A percentile compares a stretch with the other conserved stretches of the same genome.
These are phyloP conservation scores for Leptestheria dahalacensis DNA, from an alignment of 1,140 invertebrate genomes.

Conservation along the genomic window DNA sequence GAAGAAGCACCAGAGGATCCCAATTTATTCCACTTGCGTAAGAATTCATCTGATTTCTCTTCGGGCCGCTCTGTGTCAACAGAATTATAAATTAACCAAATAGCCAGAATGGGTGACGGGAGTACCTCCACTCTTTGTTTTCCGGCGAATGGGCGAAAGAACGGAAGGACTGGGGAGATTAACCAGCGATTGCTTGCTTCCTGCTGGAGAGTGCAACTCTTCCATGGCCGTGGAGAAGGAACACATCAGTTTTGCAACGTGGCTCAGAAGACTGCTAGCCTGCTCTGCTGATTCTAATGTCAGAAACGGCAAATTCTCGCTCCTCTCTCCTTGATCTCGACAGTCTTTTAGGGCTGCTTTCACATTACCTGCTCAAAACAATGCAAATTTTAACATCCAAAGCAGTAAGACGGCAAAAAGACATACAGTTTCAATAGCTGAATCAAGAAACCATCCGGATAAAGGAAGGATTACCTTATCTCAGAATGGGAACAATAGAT, in stretches of 20 bases:
- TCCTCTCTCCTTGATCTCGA: not conserved
- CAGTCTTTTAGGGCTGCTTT: not conserved
- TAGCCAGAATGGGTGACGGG: no score
- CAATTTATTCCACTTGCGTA: conserved; percentile 9
- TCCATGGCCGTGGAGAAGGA: not conserved
- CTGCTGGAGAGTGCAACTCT: not conserved
- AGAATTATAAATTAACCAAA: no score
- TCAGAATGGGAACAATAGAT: no score
- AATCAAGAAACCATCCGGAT: not conserved
- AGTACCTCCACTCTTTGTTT: not conserved
- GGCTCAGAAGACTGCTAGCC: not conserved
- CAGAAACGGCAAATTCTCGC: not conserved
- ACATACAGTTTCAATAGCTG: not conserved
- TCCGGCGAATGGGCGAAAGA: not conserved
- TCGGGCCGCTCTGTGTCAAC: not conserved
- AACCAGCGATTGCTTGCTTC: not conserved
- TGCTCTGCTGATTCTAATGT: not conserved
- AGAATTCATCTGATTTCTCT: conserved; percentile 4
- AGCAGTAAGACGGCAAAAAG: not conserved
- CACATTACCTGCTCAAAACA: not conserved
- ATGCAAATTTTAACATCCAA: conserved; percentile 3
- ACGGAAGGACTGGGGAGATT: conserved; percentile 1
- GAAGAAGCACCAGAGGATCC: conserved; percentile 16
- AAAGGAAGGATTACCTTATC: no score
- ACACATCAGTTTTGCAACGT: not conserved